These are phyloP conservation scores for Poeciliopsis prolifica DNA, from an alignment of 2,113 vertebrate species.

Conservation along the genomic window DNA sequence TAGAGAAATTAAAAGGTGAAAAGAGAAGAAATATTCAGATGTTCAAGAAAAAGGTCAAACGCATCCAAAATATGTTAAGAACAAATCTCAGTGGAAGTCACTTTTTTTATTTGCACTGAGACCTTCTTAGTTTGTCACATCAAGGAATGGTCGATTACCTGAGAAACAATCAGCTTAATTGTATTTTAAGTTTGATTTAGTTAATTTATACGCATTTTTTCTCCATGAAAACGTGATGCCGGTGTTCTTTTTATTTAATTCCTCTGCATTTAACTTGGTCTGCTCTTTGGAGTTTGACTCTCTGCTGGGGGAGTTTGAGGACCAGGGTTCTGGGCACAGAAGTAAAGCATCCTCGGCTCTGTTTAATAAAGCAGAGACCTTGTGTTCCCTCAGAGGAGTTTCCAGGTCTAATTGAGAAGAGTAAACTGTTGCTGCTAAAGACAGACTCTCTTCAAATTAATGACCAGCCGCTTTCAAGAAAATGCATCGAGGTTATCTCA, in stretches of 20 bases:
- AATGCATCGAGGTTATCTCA: constrained; percentile 25
- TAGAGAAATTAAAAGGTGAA: no score
- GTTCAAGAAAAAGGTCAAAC: no score
- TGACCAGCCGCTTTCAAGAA: constrained; percentile 23
- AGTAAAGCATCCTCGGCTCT: constrained; percentile 50
- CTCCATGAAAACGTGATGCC: constrained; percentile 14
- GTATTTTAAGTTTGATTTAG: neutral
- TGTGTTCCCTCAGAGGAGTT: constrained; percentile 50
- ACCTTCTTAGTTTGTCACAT: no score
- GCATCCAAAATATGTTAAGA: no score
- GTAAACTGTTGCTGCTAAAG: constrained; percentile 42
- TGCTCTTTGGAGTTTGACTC: constrained; percentile 15
- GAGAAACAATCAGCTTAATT: no score
- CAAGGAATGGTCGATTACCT: no score
- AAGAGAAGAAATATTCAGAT: no score
- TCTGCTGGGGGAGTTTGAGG: constrained; percentile 61
- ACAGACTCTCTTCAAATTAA: constrained; percentile 44
- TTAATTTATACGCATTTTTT: constrained; percentile 8
- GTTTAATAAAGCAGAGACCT: constrained; percentile 69
- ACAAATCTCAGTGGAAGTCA: no score
- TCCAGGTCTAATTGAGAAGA: constrained; percentile 59
- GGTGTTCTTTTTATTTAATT: constrained; percentile 6
- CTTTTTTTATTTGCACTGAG: no score
- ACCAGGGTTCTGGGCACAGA: constrained; percentile 31
- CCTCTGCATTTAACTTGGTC: constrained; percentile 38